phyloP scores from a whole-genome alignment of 2,888 invertebrate genomes.

The Cephus nigrinus region DNA sequence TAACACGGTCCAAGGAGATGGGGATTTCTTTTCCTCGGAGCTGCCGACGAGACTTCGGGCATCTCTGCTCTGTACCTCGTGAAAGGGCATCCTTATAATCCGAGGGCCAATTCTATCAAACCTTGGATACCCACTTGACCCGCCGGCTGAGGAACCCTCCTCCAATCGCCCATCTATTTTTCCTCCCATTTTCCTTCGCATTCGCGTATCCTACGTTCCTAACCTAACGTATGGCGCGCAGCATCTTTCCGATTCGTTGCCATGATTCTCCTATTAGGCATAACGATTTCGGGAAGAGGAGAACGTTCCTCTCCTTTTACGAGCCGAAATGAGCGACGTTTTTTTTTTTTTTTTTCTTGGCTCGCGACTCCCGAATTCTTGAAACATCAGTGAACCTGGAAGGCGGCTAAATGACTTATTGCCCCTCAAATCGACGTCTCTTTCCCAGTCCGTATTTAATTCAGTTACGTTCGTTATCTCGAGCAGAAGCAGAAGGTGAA shows the following conservation, averaged over 20 bases:
- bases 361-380: background rate
- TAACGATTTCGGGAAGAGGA: background rate
- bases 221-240: background rate
- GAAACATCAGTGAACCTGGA: background rate
- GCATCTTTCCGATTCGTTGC: background rate
- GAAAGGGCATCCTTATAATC: background rate
- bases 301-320: background rate
- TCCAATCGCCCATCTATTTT: background rate
- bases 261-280: background rate
- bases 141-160: background rate
- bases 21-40: background rate
- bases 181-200: background rate
- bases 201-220: background rate
- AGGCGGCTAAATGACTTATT: background rate
- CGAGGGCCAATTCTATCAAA: background rate
- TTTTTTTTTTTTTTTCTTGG: background rate
- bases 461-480: slow-evolving; percentile 42
- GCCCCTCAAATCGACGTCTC: background rate
- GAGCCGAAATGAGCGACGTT: background rate
- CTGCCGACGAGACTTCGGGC: background rate
- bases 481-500: slow-evolving; percentile 17
- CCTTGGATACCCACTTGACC: background rate
- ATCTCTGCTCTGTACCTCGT: too few species aligned
- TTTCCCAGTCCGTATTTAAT: slow-evolving; percentile 12
- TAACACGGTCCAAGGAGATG: background rate